Percentiles rank a stretch among this genome's conserved stretches.
Conservation (phyloP, 2,797 vertebrate species). For the Sus cebifrons region DNA sequence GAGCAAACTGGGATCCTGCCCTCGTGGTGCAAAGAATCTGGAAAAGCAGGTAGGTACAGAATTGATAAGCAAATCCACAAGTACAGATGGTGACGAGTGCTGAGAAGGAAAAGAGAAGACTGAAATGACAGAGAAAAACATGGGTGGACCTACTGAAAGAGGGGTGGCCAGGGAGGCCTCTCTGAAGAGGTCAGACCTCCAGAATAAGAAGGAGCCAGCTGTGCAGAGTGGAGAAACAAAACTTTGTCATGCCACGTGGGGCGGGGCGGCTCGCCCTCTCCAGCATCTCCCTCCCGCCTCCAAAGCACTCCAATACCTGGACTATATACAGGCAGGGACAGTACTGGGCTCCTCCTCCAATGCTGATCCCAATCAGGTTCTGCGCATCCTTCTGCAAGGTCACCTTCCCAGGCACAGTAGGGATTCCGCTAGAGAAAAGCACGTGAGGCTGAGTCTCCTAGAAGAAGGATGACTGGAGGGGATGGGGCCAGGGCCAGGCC, state of each 20-base stretch:
- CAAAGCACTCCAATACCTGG: slow-evolving; percentile 91
- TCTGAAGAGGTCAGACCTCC: not conserved
- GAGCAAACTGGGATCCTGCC: not conserved
- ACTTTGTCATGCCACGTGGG: not conserved
- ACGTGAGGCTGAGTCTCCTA: not conserved
- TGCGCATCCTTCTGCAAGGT: slow-evolving; percentile 96
- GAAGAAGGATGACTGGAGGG: not conserved
- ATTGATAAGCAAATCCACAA: not conserved
- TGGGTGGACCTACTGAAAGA: not conserved
- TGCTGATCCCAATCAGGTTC: slow-evolving; percentile 99
- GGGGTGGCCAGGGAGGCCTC: not conserved
- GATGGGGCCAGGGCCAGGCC: rapidly evolving
- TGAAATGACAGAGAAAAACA: not conserved
- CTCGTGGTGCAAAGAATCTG: not conserved
- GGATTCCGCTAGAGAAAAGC: slow-evolving; percentile 94
- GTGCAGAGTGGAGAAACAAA: not conserved
- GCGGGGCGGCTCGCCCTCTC: not conserved
- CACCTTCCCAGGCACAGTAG: slow-evolving; percentile 97
- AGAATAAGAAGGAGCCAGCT: not conserved
- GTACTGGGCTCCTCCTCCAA: slow-evolving; percentile 98
- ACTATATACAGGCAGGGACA: slow-evolving; percentile 99
- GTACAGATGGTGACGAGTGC: not conserved
- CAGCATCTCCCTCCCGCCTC: not conserved
- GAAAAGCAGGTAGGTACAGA: not conserved
- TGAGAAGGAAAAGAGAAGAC: not conserved